Percentiles rank a stretch among this genome's conserved stretches.
These are phyloP conservation scores for Agonopterix heracliana DNA, from an alignment of 2,888 invertebrate species.

Conservation along the genomic window DNA sequence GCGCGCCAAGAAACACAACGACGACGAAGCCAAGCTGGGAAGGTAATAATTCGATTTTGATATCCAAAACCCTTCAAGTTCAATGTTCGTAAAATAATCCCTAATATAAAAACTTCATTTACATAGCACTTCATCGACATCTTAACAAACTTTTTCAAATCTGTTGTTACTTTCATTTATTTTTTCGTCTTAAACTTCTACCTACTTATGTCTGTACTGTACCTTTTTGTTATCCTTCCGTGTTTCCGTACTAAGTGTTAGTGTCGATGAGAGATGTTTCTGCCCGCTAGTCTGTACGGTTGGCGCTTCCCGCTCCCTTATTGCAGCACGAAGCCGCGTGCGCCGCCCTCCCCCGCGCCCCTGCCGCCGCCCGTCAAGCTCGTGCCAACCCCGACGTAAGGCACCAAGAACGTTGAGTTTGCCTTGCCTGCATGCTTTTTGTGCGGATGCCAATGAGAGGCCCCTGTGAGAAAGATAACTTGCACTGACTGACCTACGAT, in stretches of 20 bases:
- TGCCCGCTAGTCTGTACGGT: slow-evolving; percentile 91
- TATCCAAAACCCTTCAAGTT: slow-evolving; percentile 9
- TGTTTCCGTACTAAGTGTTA: slow-evolving; percentile 41
- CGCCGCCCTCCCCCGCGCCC: slow-evolving; percentile 86
- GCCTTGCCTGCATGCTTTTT: slow-evolving; percentile 70
- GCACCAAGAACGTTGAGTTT: slow-evolving; percentile 48
- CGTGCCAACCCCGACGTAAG: slow-evolving; percentile 83
- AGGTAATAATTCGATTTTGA: slow-evolving; percentile 75
- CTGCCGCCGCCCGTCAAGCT: slow-evolving; percentile 87
- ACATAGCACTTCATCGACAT: slow-evolving; percentile 50
- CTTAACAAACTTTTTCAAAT: slow-evolving; percentile 28
- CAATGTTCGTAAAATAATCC: slow-evolving; percentile 1
- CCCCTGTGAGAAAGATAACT: slow-evolving; percentile 27
- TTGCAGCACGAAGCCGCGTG: slow-evolving; percentile 93
- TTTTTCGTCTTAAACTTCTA: slow-evolving; percentile 17
- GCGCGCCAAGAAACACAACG: slow-evolving; percentile 81
- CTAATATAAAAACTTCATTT: slow-evolving; percentile 2
- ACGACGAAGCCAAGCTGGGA: slow-evolving; percentile 89
- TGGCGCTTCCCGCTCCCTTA: slow-evolving; percentile 97
- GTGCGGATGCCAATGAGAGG: slow-evolving; percentile 51
- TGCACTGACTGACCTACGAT: slow-evolving; percentile 13
- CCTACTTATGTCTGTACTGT: slow-evolving; percentile 17
- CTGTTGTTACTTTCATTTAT: slow-evolving; percentile 24
- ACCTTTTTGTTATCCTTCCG: slow-evolving; percentile 9
- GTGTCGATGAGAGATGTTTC: slow-evolving; percentile 77